Evolutionary conservation across 37 sponge, comb jelly and placozoan genomes (phyloP), one percentile per base, ranked within the genome.

Genomic region (Aplysina aerophoba): DNA sequence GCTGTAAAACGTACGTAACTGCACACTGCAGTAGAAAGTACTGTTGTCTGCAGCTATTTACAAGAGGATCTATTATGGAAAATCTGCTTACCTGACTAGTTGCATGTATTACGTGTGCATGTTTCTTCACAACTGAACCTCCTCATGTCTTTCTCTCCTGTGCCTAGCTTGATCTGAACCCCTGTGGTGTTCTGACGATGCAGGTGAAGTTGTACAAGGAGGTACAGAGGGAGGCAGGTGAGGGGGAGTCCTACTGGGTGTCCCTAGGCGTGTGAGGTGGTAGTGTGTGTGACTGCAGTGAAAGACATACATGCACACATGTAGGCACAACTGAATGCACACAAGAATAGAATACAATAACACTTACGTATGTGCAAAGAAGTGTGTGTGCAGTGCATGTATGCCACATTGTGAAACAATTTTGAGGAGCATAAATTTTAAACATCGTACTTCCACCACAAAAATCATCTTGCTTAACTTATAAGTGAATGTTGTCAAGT

Each of bases 121-220:
- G 64, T 62, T 11, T n/a, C 4, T 62, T 28, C 24, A 62, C 28
- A 39, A 41, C 22, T 75, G 59, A 55, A 14, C 24, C 75, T 27
- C 16, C 24, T 24, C 22, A 8, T 21, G 13, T 55, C 31, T 17
- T 28, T 39, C 68, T 82, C 19, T 17, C 74, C 11, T 20, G 21
- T 24, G 30, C 62, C 21, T 80, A 94, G 95, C 81, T 94, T 44
- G 95, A 91, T 58, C 24, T 91, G 84, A 86, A 83, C 64, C 95
- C 95, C 0, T 68, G 80, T 56, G 95, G 95, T 1, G 88, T 87
- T 63, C 55, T 94, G 39, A 89, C 91, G 25, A 71, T 94, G 81
- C 95, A 94, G 64, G 85, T 91, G 20, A 94, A 94, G 41, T 85
- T 91, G 56, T 94, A 90, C 69, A 66, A 66, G 73, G 69, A 67